Conservation (phyloP, 2,797 vertebrate genomes). For the Pteronotus mesoamericanus region DNA sequence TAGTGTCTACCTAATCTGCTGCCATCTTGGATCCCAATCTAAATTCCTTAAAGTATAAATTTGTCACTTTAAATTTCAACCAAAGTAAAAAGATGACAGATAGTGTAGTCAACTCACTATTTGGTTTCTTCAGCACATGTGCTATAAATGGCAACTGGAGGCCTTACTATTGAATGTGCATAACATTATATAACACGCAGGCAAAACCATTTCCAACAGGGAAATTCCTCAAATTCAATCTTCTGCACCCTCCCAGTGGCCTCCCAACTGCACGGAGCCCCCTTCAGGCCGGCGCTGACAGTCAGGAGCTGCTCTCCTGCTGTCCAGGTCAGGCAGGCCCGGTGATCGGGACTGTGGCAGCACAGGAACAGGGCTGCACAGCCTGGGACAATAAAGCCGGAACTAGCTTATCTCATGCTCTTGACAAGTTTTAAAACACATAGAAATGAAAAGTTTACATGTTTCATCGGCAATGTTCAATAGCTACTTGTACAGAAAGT, state of each 20-base stretch:
- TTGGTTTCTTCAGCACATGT: not conserved
- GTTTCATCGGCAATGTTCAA: not conserved
- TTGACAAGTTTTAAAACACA: not conserved
- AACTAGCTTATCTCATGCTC: not conserved
- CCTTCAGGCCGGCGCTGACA: too few relatives aligned
- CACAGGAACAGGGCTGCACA: not conserved
- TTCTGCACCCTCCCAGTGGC: not conserved
- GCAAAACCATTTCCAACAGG: not conserved
- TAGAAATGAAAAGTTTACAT: not conserved
- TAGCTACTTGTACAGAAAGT: not conserved
- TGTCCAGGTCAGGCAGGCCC: too few relatives aligned
- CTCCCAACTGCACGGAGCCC: not conserved
- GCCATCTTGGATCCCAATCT: not conserved
- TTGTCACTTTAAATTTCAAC: not conserved
- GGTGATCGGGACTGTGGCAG: accelerated
- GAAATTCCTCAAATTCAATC: not conserved
- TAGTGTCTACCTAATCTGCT: too few relatives aligned
- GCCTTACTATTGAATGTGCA: not conserved
- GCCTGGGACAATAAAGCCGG: not conserved
- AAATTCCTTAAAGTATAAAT: not conserved
- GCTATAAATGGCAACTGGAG: not conserved
- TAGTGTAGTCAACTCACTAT: not conserved
- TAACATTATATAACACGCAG: not conserved
- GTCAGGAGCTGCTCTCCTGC: not conserved
- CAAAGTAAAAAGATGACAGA: not conserved